Evolutionary conservation across 2,797 vertebrate genomes (phyloP).

Genomic region (Pogoniulus pusillus): DNA sequence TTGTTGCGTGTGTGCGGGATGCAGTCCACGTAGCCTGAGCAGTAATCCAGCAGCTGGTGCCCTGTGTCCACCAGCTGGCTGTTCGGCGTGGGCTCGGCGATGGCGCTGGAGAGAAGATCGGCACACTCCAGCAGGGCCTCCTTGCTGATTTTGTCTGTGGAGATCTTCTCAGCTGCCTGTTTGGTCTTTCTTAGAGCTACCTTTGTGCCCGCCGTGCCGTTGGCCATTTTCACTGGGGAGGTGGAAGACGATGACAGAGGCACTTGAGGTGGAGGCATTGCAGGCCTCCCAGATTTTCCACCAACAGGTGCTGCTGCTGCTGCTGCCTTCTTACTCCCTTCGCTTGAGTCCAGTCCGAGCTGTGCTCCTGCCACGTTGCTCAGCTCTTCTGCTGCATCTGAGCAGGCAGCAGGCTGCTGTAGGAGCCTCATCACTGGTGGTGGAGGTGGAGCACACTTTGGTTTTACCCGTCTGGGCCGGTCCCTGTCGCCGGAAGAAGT

Average conservation of each 20-base stretch:
- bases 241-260: slow-evolving; percentile 77
- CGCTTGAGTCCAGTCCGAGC: slow-evolving; percentile 78
- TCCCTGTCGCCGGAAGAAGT: slow-evolving; percentile 85
- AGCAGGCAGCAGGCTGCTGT: slow-evolving; percentile 79
- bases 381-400: slow-evolving; percentile 77
- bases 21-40: slow-evolving; percentile 98
- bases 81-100: slow-evolving; percentile 88
- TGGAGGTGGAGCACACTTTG: slow-evolving; percentile 96
- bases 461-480: slow-evolving; percentile 92
- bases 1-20: slow-evolving; percentile 98
- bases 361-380: slow-evolving; percentile 28
- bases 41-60: slow-evolving; percentile 97
- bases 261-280: slow-evolving; percentile 82
- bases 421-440: slow-evolving; percentile 89
- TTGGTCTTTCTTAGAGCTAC: slow-evolving; percentile 89
- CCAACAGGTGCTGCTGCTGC: slow-evolving; percentile 43
- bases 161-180: slow-evolving; percentile 86
- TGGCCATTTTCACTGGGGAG: slow-evolving; percentile 89
- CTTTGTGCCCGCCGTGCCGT: slow-evolving; percentile 87
- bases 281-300: slow-evolving; percentile 84
- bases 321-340: slow-evolving; percentile 81
- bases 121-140: slow-evolving; percentile 94
- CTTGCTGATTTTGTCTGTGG: slow-evolving; percentile 91
- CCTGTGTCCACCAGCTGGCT: slow-evolving; percentile 96
- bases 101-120: slow-evolving; percentile 87